These are phyloP conservation scores for Drosophila arizonae DNA, from an alignment of 1,140 invertebrate species.

Conservation along the genomic window DNA sequence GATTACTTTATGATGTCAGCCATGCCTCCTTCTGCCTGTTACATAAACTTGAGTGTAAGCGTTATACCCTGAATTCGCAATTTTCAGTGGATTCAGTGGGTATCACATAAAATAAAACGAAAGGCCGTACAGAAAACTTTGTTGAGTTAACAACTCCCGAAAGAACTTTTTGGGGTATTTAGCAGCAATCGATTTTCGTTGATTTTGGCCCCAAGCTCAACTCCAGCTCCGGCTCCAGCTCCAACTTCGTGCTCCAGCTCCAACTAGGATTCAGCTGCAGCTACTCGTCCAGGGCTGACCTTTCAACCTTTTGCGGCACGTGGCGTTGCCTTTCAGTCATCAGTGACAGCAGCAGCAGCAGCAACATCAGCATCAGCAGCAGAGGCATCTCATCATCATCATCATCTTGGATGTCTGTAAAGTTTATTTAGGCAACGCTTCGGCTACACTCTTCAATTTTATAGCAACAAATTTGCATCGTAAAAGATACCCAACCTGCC, in stretches of 20 bases:
- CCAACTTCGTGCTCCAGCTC: background rate
- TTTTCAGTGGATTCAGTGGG: too few relatives aligned
- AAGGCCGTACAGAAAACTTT: constrained; percentile 21
- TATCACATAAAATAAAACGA: constrained; percentile 40
- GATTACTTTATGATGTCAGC: too few relatives aligned
- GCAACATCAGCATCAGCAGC: constrained; percentile 29
- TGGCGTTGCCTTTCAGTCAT: constrained; percentile 48
- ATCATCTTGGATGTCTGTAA: constrained; percentile 76
- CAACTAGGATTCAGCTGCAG: constrained; percentile 13
- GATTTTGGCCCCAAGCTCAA: constrained; percentile 47
- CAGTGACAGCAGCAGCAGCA: constrained; percentile 45
- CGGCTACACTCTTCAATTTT: constrained; percentile 79
- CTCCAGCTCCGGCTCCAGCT: constrained; percentile 7
- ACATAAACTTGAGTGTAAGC: too few relatives aligned
- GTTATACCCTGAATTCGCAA: too few relatives aligned
- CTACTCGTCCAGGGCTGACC: constrained; percentile 44
- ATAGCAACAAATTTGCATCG: constrained; percentile 81
- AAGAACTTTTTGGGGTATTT: constrained; percentile 73
- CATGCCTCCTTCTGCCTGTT: too few relatives aligned
- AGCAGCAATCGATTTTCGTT: constrained; percentile 77
- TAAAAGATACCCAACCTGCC: constrained; percentile 62
- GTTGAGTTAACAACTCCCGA: constrained; percentile 73
- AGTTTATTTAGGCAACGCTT: constrained; percentile 76
- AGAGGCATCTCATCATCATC: constrained; percentile 47
- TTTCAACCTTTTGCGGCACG: constrained; percentile 78